Conservation (phyloP, 1,140 invertebrate genomes). For the Aphis craccivora region DNA sequence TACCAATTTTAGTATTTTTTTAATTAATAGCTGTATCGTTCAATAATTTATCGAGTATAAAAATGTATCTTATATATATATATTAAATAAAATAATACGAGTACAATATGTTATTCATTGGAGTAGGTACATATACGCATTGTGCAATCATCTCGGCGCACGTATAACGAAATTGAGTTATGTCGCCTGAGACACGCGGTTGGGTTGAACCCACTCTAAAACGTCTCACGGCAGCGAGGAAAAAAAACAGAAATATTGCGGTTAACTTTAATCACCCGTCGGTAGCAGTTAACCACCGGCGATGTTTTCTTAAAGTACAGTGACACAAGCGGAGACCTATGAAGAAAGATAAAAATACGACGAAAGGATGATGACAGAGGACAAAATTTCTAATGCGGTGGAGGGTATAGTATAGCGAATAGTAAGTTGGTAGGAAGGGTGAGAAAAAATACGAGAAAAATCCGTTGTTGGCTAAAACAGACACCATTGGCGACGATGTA, state of each 20-base stretch:
- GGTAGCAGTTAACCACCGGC: background rate
- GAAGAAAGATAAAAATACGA: background rate
- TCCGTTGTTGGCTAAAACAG: background rate
- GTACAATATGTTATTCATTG: background rate
- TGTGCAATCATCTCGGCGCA: background rate
- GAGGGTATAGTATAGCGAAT: background rate
- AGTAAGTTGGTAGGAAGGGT: background rate
- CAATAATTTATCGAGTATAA: background rate
- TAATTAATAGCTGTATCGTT: background rate
- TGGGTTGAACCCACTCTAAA: background rate
- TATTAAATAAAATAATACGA: background rate
- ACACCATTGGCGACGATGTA: background rate
- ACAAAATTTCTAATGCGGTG: background rate
- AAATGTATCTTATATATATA: background rate
- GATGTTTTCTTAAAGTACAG: background rate
- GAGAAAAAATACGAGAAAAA: background rate
- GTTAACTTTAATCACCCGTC: background rate
- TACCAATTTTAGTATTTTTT: background rate
- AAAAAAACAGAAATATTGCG: background rate
- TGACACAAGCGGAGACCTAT: background rate
- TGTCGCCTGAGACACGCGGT: background rate
- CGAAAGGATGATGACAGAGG: background rate
- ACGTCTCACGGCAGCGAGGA: background rate
- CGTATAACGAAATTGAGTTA: background rate
- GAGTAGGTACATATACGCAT: background rate